Base-by-base conservation (phyloP, 64 coral and sea anemone species). In the Montipora foliosa region DNA sequence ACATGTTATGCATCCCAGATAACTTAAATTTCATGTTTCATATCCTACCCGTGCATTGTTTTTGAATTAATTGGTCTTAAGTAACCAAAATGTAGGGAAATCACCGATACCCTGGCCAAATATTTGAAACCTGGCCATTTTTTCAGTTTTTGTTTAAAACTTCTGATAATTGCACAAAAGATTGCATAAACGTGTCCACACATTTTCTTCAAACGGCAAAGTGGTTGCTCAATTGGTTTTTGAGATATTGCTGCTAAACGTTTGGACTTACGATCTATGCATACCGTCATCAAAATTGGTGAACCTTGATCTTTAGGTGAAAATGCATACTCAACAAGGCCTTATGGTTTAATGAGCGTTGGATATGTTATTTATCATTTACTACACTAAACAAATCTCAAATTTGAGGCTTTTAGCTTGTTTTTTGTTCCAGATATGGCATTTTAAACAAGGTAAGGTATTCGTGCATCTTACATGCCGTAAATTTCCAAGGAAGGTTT, bases 61-160 rank as follows among this genome's bases (percentile, higher is more conserved):
- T 69, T 69, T 69, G 11, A 69, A 69, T 69, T 69, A 69, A 69
- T 69, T 69, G 67, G 67, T 69, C 67, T 69, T 69, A 69, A 69
- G 67, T 69, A 69, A 69, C 67, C 67, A 69, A 69, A 69, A 69
- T 69, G 67, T 69, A 69, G 67, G 67, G 67, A 69, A 69, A 69
- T 69, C 67, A 69, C 67, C 11, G 67, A 69, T 69, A 69, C 67
- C 67, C 67, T 69, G 67, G 67, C 67, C 67, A 69, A 69, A 69
- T 69, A 69, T 19, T 69, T 69, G 67, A 69, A 69, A 69, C 67
- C 67, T 69, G 67, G 67, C 67, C 67, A 69, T 69, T 69, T 69
- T 69, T 69, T 69, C 67, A 69, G 67, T 69, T 69, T 69, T 15
- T 69, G 67, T 69, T 69, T 69, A 69, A 69, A 69, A 69, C 67